A percentile compares a stretch with the other conserved stretches of the same genome.
Evolutionary conservation across 2,888 invertebrate species (phyloP).

Genomic region (Lumbricus terrestris): DNA sequence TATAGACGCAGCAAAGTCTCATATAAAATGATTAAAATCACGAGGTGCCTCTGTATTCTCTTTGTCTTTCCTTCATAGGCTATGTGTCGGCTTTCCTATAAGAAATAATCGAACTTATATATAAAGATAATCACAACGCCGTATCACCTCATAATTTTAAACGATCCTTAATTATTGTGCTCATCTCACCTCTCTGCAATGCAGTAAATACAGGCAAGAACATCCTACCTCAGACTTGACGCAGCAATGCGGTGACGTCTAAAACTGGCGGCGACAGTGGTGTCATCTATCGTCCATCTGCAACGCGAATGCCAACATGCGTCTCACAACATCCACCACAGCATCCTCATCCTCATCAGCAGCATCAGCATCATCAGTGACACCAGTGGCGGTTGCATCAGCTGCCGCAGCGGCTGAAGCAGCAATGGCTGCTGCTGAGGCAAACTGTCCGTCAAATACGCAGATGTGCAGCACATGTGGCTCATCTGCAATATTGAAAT

Average conservation of each 20-base stretch:
- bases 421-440: too few relatives aligned
- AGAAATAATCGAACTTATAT: too few relatives aligned
- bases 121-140: neutral
- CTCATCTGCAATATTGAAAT: neutral
- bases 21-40: too few relatives aligned
- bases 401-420: neutral
- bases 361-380: neutral
- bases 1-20: too few relatives aligned
- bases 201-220: neutral
- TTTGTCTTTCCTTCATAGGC: too few relatives aligned
- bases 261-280: neutral
- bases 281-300: neutral
- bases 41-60: too few relatives aligned
- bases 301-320: neutral
- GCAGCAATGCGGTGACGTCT: neutral
- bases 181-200: neutral
- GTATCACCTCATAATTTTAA: neutral
- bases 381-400: neutral
- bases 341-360: neutral
- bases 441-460: neutral
- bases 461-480: constrained; percentile 3
- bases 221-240: neutral
- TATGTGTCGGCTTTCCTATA: too few relatives aligned
- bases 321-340: neutral
- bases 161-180: neutral